Percentiles rank a stretch among this genome's conserved stretches.
phyloP scores from a whole-genome alignment of 2,113 vertebrate genomes.

The Amphilophus citrinellus region DNA sequence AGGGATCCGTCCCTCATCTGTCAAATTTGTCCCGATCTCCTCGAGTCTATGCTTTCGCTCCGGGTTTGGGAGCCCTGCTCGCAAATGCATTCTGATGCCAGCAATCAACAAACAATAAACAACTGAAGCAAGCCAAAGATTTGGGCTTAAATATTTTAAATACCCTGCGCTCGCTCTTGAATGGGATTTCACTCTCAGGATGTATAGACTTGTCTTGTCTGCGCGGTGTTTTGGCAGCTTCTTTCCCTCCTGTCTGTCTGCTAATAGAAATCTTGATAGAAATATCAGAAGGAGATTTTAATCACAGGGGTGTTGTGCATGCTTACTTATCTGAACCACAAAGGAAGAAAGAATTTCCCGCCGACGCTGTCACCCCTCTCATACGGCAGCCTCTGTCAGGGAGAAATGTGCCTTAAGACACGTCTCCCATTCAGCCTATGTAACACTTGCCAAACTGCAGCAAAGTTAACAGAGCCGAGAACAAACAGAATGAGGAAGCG shows the following conservation, averaged over 20 bases:
- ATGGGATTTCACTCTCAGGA: slow-evolving; percentile 65
- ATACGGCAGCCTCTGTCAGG: slow-evolving; percentile 90
- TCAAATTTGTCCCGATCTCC: slow-evolving; percentile 46
- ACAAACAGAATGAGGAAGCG: slow-evolving; percentile 94
- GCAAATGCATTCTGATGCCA: slow-evolving; percentile 62
- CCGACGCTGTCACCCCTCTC: slow-evolving; percentile 90
- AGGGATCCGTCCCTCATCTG: slow-evolving; percentile 45
- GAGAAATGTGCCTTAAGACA: slow-evolving; percentile 94
- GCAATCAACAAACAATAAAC: slow-evolving; percentile 79
- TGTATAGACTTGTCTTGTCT: slow-evolving; percentile 70
- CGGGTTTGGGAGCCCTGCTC: slow-evolving; percentile 39
- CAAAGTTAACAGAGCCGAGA: slow-evolving; percentile 91
- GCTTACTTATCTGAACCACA: slow-evolving; percentile 91
- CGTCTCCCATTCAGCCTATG: slow-evolving; percentile 88
- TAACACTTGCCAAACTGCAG: slow-evolving; percentile 90
- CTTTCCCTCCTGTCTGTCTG: slow-evolving; percentile 83
- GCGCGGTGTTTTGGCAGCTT: slow-evolving; percentile 85
- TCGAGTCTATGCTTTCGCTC: slow-evolving; percentile 43
- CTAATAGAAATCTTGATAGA: slow-evolving; percentile 93
- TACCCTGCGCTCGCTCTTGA: slow-evolving; percentile 65
- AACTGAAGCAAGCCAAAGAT: slow-evolving; percentile 62
- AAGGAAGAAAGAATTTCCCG: slow-evolving; percentile 89
- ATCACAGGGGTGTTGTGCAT: slow-evolving; percentile 94
- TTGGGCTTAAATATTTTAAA: slow-evolving; percentile 82
- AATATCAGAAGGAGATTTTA: slow-evolving; percentile 97